Evolutionary conservation across 2,113 vertebrate species (phyloP).

Genomic region (Elachura formosa): DNA sequence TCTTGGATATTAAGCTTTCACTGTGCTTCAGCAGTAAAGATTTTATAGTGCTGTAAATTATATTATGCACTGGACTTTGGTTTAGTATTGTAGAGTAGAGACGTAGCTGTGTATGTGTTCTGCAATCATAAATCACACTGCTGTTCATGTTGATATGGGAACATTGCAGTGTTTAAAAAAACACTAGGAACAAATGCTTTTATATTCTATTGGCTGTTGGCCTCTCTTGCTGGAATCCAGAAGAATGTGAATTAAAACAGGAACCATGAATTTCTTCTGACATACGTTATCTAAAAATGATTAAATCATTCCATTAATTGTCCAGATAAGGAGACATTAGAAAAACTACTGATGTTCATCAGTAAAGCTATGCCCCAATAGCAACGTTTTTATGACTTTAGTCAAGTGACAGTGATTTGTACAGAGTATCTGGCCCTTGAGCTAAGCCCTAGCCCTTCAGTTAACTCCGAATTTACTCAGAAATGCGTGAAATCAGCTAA

Average conservation of each 20-base stretch:
- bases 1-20: conserved; percentile 71
- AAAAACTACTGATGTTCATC: not conserved
- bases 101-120: conserved; percentile 31
- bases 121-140: conserved; percentile 50
- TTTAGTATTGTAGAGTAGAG: conserved; percentile 64
- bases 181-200: conserved; percentile 27
- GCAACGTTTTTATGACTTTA: not conserved
- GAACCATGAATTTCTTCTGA: not conserved
- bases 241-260: conserved; percentile 17
- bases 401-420: not conserved
- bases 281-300: not conserved
- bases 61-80: conserved; percentile 76
- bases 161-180: conserved; percentile 34
- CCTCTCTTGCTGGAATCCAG: not conserved
- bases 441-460: not conserved
- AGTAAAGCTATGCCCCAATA: not conserved
- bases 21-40: conserved; percentile 72
- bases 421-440: not conserved
- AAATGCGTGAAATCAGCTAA: conserved; percentile 57
- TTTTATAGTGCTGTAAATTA: conserved; percentile 82
- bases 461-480: conserved; percentile 37
- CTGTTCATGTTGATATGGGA: conserved; percentile 40
- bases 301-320: not conserved
- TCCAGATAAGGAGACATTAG: not conserved
- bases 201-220: not conserved